phyloP scores from a whole-genome alignment of 2,888 invertebrate species.

The Apamea epomidion region DNA sequence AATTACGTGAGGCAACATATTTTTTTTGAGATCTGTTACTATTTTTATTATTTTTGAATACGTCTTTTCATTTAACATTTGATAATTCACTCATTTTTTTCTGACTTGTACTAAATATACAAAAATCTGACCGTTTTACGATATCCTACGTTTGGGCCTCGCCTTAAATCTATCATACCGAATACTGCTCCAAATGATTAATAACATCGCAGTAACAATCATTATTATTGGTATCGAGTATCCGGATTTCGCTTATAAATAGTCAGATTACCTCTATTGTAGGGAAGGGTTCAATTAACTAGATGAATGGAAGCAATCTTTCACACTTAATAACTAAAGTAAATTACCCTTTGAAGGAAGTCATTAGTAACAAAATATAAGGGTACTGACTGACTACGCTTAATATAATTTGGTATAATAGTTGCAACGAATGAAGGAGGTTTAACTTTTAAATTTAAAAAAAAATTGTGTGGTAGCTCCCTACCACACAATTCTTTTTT shows the following conservation, averaged over 20 bases:
- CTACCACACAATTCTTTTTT: too few species aligned
- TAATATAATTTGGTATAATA: neutral
- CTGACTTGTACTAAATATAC: too few species aligned
- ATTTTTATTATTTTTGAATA: too few species aligned
- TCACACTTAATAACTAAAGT: constrained; percentile 34
- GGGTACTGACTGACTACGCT: neutral
- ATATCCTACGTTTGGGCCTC: neutral
- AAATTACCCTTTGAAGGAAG: constrained; percentile 35
- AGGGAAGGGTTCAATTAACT: constrained; percentile 18
- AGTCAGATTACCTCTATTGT: constrained; percentile 40
- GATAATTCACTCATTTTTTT: too few species aligned
- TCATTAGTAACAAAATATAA: constrained; percentile 32
- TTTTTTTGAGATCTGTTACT: too few species aligned
- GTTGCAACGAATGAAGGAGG: neutral
- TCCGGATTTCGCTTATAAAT: constrained; percentile 21
- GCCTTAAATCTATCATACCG: neutral
- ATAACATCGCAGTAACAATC: neutral
- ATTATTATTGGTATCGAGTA: constrained; percentile 16
- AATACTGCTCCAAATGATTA: neutral
- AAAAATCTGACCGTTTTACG: too few species aligned
- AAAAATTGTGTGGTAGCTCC: neutral
- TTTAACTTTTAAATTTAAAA: neutral
- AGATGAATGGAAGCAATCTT: constrained; percentile 48
- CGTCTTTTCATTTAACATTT: too few species aligned
- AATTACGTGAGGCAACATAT: too few species aligned